These are phyloP conservation scores for Arenaria interpres DNA, from an alignment of 2,113 vertebrate genomes.

Conservation along the genomic window DNA sequence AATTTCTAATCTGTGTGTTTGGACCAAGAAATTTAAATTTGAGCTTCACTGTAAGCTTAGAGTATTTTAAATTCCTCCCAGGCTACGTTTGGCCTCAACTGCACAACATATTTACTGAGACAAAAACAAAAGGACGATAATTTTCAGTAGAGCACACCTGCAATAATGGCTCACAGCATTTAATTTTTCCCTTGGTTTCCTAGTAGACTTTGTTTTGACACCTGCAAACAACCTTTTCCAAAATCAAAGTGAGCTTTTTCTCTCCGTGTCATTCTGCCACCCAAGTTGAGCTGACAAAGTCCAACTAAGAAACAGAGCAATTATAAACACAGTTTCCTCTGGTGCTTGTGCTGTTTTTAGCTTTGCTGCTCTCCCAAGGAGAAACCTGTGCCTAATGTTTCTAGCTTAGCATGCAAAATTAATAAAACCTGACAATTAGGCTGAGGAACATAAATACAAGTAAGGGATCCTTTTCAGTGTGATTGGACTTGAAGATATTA, in stretches of 20 bases:
- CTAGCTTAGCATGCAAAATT: slow-evolving; percentile 58
- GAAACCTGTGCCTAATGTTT: slow-evolving; percentile 32
- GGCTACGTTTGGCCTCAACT: slow-evolving; percentile 11
- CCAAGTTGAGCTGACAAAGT: slow-evolving; percentile 30
- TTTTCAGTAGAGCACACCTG: slow-evolving; percentile 68
- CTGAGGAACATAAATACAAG: not conserved
- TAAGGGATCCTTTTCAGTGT: not conserved
- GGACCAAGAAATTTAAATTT: slow-evolving; percentile 47
- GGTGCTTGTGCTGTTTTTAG: slow-evolving; percentile 67
- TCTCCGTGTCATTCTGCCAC: slow-evolving; percentile 38
- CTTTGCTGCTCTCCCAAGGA: slow-evolving; percentile 48
- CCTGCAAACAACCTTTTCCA: slow-evolving; percentile 71
- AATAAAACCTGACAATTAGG: slow-evolving; percentile 49
- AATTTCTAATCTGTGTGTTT: slow-evolving; percentile 47
- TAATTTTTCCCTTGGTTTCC: slow-evolving; percentile 64
- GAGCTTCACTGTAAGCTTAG: slow-evolving; percentile 15
- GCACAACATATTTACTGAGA: slow-evolving; percentile 30
- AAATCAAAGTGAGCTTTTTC: slow-evolving; percentile 59
- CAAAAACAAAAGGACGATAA: slow-evolving; percentile 38
- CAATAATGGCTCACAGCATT: slow-evolving; percentile 45
- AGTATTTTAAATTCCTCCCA: slow-evolving; percentile 37
- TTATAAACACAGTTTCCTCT: slow-evolving; percentile 54
- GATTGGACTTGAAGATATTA: slow-evolving; percentile 19
- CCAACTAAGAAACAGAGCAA: slow-evolving; percentile 42
- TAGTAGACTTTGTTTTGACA: slow-evolving; percentile 68